Evolutionary conservation across 2,888 invertebrate species (phyloP).

Genomic region (Synergus japonicus): DNA sequence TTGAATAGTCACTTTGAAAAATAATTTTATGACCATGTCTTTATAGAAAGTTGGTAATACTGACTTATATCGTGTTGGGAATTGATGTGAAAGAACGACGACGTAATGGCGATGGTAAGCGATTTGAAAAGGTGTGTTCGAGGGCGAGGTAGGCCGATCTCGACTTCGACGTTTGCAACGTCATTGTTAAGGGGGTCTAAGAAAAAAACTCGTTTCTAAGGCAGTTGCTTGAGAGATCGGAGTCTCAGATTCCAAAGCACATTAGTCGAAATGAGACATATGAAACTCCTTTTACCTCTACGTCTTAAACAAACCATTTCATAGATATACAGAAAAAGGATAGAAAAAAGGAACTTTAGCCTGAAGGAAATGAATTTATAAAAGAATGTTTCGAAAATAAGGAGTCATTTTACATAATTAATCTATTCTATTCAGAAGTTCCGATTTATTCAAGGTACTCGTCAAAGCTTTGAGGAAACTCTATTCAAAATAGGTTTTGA

Average conservation of each 20-base stretch:
- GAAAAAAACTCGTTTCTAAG: slow-evolving; percentile 39
- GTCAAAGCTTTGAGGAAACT: background rate
- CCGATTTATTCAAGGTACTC: background rate
- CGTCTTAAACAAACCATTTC: slow-evolving; percentile 13
- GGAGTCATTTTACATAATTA: slow-evolving; percentile 16
- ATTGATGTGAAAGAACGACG: slow-evolving; percentile 35
- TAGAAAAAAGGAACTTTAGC: background rate
- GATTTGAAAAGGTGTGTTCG: slow-evolving; percentile 41
- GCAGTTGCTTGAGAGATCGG: slow-evolving; percentile 29
- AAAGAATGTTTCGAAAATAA: slow-evolving; percentile 8
- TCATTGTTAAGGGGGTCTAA: slow-evolving; percentile 40
- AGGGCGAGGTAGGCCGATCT: slow-evolving; percentile 37
- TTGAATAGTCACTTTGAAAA: background rate
- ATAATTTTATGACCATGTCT: background rate
- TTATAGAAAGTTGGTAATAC: slow-evolving; percentile 1
- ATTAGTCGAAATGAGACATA: slow-evolving; percentile 40
- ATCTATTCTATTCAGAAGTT: background rate
- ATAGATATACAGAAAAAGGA: background rate
- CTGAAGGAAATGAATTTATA: slow-evolving; percentile 11
- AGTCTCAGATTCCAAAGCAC: slow-evolving; percentile 28
- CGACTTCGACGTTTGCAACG: slow-evolving; percentile 39
- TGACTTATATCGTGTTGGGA: slow-evolving; percentile 17
- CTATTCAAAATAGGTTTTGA: background rate
- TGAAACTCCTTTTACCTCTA: slow-evolving; percentile 27
- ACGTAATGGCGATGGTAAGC: slow-evolving; percentile 30